Conservation (phyloP, 2,888 invertebrate species). For the Oscheius sp. region DNA sequence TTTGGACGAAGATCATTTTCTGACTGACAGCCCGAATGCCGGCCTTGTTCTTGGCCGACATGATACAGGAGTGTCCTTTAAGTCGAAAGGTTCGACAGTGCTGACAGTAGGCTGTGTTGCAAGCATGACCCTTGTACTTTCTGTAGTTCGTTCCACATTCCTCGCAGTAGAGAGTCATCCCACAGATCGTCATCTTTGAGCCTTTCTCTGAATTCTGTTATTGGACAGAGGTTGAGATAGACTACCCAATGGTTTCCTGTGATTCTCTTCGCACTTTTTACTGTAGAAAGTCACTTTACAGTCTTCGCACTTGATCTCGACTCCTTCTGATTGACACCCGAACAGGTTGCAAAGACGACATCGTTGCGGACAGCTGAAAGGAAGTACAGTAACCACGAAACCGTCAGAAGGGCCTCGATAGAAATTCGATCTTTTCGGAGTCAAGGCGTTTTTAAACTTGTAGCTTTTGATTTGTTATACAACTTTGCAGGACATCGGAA, state of each 20-base stretch:
- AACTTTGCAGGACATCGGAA: too few species aligned
- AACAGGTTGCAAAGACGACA: conserved; percentile 31
- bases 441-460: too few species aligned
- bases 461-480: too few species aligned
- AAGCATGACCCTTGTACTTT: conserved; percentile 16
- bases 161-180: conserved; percentile 20
- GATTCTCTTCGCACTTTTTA: conserved; percentile 20
- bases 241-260: conserved; percentile 23
- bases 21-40: background rate
- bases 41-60: conserved; percentile 19
- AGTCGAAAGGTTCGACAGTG: conserved; percentile 16
- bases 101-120: conserved; percentile 25
- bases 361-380: conserved; percentile 30
- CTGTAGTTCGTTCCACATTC: conserved; percentile 14
- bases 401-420: background rate
- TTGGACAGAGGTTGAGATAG: background rate
- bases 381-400: background rate
- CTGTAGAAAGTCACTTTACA: conserved; percentile 31
- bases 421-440: background rate
- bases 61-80: conserved; percentile 27
- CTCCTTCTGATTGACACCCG: conserved; percentile 10
- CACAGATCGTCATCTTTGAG: conserved; percentile 10
- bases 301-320: conserved; percentile 28
- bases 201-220: background rate
- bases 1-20: conserved; percentile 21